Evolutionary conservation across 2,888 invertebrate species (phyloP).

Genomic region (Drosophila lutescens): DNA sequence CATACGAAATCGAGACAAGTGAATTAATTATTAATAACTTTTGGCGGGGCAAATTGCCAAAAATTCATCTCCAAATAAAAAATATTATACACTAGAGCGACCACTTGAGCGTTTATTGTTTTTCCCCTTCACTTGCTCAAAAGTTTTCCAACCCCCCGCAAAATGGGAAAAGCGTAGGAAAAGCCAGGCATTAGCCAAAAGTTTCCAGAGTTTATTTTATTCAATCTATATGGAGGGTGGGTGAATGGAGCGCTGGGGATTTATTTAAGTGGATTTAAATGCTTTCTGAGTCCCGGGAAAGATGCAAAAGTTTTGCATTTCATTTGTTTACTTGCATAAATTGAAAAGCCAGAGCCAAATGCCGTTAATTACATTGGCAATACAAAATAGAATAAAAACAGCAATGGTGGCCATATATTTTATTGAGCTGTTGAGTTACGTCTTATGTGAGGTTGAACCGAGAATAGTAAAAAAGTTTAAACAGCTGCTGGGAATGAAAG

Average conservation of each 20-base stretch:
- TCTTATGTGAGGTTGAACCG: conserved; percentile 43
- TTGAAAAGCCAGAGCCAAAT: conserved; percentile 45
- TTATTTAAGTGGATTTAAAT: conserved; percentile 52
- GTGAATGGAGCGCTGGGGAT: conserved; percentile 16
- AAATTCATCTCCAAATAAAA: background rate
- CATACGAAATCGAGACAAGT: conserved; percentile 30
- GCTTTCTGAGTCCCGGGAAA: conserved; percentile 20
- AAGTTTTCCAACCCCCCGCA: conserved; percentile 37
- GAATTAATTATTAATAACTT: conserved; percentile 71
- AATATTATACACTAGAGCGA: conserved; percentile 46
- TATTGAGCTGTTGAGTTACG: conserved; percentile 25
- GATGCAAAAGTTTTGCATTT: conserved; percentile 44
- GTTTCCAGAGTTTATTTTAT: conserved; percentile 47
- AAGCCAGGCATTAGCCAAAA: conserved; percentile 61
- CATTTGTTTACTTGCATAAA: conserved; percentile 46
- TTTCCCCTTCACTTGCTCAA: conserved; percentile 28
- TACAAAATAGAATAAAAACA: conserved; percentile 12
- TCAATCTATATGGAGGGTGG: conserved; percentile 17
- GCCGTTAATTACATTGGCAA: conserved; percentile 51
- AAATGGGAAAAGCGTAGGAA: conserved; percentile 4
- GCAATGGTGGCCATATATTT: conserved; percentile 24
- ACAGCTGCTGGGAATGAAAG: background rate
- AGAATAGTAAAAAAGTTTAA: background rate
- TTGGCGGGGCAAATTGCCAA: conserved; percentile 37
- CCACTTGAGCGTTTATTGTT: conserved; percentile 69